A percentile compares a stretch with the other conserved stretches of the same genome.
Conservation (phyloP, 2,888 invertebrate species). For the Rhagium mordax region DNA sequence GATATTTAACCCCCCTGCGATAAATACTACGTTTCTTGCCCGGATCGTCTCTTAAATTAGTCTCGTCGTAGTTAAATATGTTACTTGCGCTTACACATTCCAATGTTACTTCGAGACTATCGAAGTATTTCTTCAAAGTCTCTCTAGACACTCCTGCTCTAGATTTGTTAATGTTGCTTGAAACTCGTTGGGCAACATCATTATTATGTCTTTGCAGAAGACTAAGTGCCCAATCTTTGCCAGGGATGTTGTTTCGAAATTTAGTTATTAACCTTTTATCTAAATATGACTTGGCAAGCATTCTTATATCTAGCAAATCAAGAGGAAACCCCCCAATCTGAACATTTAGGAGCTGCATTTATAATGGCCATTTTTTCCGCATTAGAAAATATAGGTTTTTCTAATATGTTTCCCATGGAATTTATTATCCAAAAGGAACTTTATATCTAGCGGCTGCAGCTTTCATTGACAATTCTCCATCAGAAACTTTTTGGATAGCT, state of each 20-base stretch:
- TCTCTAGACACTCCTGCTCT: slow-evolving; percentile 12
- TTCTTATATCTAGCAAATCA: slow-evolving; percentile 46
- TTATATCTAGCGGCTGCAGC: too few species aligned
- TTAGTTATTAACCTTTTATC: slow-evolving; percentile 42
- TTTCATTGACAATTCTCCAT: too few species aligned
- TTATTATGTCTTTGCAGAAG: slow-evolving; percentile 50
- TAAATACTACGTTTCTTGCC: not conserved
- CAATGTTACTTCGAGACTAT: slow-evolving; percentile 46
- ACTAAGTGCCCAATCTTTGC: slow-evolving; percentile 47
- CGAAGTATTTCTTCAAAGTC: slow-evolving; percentile 48
- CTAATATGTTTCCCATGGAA: slow-evolving; percentile 3
- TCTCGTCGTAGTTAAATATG: not conserved
- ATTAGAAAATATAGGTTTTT: not conserved
- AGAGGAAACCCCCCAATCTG: slow-evolving; percentile 53
- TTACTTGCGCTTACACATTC: slow-evolving; percentile 52
- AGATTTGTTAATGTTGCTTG: slow-evolving; percentile 34
- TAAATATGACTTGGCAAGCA: slow-evolving; percentile 53
- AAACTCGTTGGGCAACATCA: slow-evolving; percentile 38
- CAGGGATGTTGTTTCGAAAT: slow-evolving; percentile 52
- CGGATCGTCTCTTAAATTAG: not conserved
- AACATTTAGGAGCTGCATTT: slow-evolving; percentile 10
- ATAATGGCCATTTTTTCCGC: not conserved
- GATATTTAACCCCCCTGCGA: slow-evolving; percentile 59
- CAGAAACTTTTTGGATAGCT: too few species aligned
- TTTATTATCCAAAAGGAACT: slow-evolving; percentile 5